Conservation (phyloP, 2,888 invertebrate species). For the Busseola fusca region DNA sequence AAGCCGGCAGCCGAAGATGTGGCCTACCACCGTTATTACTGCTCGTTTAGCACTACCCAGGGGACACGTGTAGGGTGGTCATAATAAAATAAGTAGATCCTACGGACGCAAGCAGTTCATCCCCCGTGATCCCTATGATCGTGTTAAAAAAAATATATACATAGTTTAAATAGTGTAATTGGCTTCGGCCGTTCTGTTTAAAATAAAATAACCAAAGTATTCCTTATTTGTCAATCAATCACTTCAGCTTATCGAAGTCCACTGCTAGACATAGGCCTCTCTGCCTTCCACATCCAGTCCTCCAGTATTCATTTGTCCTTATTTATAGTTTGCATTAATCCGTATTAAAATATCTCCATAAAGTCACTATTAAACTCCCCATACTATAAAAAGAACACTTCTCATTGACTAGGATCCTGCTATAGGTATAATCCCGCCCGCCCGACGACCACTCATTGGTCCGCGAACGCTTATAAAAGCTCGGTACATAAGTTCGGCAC, state of each 20-base stretch:
- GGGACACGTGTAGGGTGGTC: no score
- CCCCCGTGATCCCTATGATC: no score
- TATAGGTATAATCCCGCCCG: conserved; percentile 48
- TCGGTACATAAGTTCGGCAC: conserved; percentile 10
- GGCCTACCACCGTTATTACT: no score
- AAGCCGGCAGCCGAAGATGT: no score
- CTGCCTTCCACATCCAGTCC: background rate
- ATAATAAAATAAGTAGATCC: no score
- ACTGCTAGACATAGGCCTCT: background rate
- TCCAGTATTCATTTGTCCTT: background rate
- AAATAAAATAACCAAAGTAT: background rate
- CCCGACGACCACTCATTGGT: conserved; percentile 56
- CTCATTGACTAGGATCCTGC: conserved; percentile 40
- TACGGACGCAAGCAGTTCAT: no score
- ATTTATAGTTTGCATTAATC: background rate
- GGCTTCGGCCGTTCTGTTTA: no score
- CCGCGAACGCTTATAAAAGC: conserved; percentile 57
- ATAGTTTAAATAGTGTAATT: no score
- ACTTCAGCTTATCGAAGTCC: background rate
- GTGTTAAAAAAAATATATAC: no score
- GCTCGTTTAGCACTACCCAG: no score
- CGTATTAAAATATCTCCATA: background rate
- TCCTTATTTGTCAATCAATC: background rate
- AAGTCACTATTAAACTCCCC: background rate
- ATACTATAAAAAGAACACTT: conserved; percentile 5